Evolutionary conservation across 2,888 invertebrate species (phyloP).

Genomic region (Chaitophorus viminalis): DNA sequence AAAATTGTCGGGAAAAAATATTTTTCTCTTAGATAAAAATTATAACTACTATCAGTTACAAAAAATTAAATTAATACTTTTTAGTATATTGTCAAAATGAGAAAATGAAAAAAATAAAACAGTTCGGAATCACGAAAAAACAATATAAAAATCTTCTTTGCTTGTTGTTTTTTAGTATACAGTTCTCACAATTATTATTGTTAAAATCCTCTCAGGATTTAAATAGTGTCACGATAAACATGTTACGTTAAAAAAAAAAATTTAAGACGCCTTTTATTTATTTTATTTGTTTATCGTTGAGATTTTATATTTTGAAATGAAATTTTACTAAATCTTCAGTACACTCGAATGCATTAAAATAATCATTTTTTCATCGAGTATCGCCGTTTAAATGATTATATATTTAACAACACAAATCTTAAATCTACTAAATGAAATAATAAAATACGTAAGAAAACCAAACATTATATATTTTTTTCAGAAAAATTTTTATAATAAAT

Average conservation of each 20-base stretch:
- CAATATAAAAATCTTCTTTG: too few relatives aligned
- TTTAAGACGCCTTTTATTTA: neutral
- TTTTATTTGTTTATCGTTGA: neutral
- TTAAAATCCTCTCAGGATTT: too few relatives aligned
- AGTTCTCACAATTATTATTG: too few relatives aligned
- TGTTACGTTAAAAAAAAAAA: neutral
- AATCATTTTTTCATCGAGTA: neutral
- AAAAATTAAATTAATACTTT: too few relatives aligned
- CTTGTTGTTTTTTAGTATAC: too few relatives aligned
- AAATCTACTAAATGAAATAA: neutral
- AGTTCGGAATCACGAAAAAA: neutral
- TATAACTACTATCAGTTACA: too few relatives aligned
- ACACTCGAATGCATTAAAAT: neutral
- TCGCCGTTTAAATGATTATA: neutral
- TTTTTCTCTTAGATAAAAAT: too few relatives aligned
- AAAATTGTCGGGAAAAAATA: neutral
- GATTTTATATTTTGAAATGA: neutral
- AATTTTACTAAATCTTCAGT: neutral
- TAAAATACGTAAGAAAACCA: neutral
- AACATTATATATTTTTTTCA: neutral
- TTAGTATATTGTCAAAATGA: too few relatives aligned
- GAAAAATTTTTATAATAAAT: neutral
- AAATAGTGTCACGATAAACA: neutral
- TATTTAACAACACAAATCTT: neutral
- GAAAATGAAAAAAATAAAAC: neutral